Base-by-base conservation (phyloP, 1,140 invertebrate species). In the Dendrolimus kikuchii region DNA sequence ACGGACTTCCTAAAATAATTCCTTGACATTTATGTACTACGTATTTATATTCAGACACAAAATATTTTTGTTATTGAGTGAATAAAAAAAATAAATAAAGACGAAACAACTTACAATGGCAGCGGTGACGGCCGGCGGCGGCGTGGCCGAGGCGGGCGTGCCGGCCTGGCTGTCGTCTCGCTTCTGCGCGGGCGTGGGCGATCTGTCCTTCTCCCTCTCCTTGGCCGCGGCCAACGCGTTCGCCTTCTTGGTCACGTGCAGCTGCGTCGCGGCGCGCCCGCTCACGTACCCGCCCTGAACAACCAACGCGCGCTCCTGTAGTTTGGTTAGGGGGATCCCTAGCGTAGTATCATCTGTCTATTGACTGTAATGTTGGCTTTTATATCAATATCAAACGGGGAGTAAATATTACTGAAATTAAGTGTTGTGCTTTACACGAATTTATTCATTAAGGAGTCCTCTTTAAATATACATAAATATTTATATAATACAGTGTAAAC, bases 241-340 rank as follows among this genome's bases (percentile, higher is more conserved):
- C 39, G 90, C 88, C 68, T 91, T 90, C 87, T 91, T 90, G 72
- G 83, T 88, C n/a, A 92, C 89, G 45, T 89, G 91, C 60, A 92
- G 79, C 58, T 88, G 84, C 55, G 88, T 80, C 42, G 71, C 78
- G 38, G 74, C 83, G 53, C 88, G 87, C 40, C 86, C 88, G 46
- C 86, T 84, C 58, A 90, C 89, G 74, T 90, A 90, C 49, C 89
- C 89, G 58, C 89, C 89, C 88, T 90, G 89, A 56, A 90, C 89
- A 77, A 90, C 82, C 59, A 90, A 77, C 64, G 89, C 89, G 68
- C 89, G 89, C 86, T 90, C 89, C 89, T 90, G 73, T 42, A 82
- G 77, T 74, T 68, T 62, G 75, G 74, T 74, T 63, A 68, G 73
- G 71, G 68, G 57, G 23, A 46, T 57, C 65, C 74, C 70, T 68